Evolutionary conservation across 2,888 invertebrate genomes (phyloP).

Genomic region (Tetanocera ferruginea): DNA sequence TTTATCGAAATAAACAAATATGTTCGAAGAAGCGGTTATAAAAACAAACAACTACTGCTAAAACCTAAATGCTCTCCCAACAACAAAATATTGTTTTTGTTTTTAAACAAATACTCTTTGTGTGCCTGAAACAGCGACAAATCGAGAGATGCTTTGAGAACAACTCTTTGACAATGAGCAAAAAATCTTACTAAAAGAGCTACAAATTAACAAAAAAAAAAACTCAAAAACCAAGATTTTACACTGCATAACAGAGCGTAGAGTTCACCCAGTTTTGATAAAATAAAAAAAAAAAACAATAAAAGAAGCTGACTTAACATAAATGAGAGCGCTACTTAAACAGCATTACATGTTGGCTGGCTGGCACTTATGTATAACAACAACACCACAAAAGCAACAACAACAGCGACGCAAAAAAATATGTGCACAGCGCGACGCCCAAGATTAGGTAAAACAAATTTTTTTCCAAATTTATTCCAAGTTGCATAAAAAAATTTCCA

Average conservation of each 20-base stretch:
- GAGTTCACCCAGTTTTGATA: constrained; percentile 15
- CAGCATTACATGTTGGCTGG: constrained; percentile 2
- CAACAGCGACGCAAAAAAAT: constrained; percentile 26
- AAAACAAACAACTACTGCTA: background rate
- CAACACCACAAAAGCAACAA: background rate
- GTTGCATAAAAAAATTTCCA: background rate
- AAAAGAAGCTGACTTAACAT: background rate
- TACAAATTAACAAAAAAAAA: background rate
- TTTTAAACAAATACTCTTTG: too few species aligned
- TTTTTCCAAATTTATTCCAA: background rate
- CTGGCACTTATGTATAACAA: constrained; percentile 18
- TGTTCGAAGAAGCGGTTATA: background rate
- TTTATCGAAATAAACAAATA: too few species aligned
- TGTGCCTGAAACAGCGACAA: too few species aligned
- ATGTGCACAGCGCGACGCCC: constrained; percentile 38
- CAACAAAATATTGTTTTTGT: too few species aligned
- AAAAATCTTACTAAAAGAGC: background rate
- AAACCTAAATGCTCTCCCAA: background rate
- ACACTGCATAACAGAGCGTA: background rate
- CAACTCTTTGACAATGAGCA: background rate
- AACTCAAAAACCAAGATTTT: background rate
- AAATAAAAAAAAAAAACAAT: background rate
- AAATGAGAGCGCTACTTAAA: constrained; percentile 23
- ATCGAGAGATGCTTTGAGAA: background rate
- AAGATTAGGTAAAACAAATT: constrained; percentile 37